These are phyloP conservation scores for Ctenochaetus hawaiiensis DNA, from an alignment of 2,797 vertebrate species.

Conservation along the genomic window DNA sequence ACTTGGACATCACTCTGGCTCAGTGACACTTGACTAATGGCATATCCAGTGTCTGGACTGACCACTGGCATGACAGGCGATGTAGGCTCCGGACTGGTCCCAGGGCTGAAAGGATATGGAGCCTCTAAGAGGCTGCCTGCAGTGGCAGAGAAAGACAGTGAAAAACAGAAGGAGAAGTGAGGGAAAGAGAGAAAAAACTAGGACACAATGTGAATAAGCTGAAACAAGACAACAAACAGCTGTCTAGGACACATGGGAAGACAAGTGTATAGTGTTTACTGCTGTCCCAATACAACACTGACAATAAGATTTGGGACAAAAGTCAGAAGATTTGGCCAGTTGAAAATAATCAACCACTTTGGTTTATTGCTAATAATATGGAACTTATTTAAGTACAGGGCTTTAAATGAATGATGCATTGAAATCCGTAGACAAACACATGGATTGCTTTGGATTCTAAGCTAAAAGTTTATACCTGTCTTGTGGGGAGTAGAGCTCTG, in stretches of 20 bases:
- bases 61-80: conserved; percentile 59
- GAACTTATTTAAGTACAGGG: not conserved
- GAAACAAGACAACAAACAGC: conserved; percentile 8
- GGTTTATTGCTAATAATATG: not conserved
- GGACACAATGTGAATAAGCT: not conserved
- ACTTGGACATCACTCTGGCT: conserved; percentile 39
- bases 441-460: not conserved
- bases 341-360: not conserved
- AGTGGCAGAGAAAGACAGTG: conserved; percentile 20
- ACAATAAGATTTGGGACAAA: not conserved
- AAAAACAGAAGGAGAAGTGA: conserved; percentile 1
- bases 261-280: conserved; percentile 7
- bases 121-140: conserved; percentile 79
- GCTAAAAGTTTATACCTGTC: not conserved
- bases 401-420: not conserved
- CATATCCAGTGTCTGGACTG: conserved; percentile 42
- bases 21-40: conserved; percentile 42
- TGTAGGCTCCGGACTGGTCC: conserved; percentile 74
- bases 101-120: conserved; percentile 75
- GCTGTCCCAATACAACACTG: not conserved
- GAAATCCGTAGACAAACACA: not conserved
- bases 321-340: not conserved
- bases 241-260: not conserved
- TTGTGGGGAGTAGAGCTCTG: not conserved
- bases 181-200: not conserved